A percentile compares a stretch with the other conserved stretches of the same genome.
Evolutionary conservation across 2,113 vertebrate species (phyloP).

Genomic region (Hiodon tergisus): DNA sequence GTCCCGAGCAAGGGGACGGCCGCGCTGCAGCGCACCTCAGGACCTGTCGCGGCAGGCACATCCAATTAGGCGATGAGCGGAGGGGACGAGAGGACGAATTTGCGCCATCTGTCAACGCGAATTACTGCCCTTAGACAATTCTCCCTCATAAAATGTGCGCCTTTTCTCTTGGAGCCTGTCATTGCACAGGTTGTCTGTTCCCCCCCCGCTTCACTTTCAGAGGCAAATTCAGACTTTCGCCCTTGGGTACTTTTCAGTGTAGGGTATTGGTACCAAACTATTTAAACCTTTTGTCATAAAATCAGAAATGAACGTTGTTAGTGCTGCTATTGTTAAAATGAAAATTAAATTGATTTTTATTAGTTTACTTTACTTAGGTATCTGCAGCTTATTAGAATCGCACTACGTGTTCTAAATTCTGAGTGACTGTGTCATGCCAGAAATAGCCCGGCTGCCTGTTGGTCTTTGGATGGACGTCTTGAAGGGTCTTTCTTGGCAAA

Average conservation of each 20-base stretch:
- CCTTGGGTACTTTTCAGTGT: neutral
- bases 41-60: neutral
- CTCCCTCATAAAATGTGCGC: constrained; percentile 8
- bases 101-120: neutral
- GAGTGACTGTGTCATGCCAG: too few species aligned
- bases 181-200: neutral
- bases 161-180: neutral
- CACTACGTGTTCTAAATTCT: too few species aligned
- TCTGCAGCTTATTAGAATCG: too few species aligned
- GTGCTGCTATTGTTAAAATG: too few species aligned
- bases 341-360: too few species aligned
- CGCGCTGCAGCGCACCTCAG: neutral
- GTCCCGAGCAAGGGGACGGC: neutral
- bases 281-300: too few species aligned
- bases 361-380: too few species aligned
- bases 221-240: neutral
- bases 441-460: too few species aligned
- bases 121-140: constrained; percentile 4
- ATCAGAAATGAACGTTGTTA: too few species aligned
- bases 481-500: neutral
- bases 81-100: neutral
- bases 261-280: too few species aligned
- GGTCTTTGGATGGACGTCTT: too few species aligned
- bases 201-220: neutral
- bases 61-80: neutral